Evolutionary conservation across 2,113 vertebrate genomes (phyloP).

Genomic region (Menura novaehollandiae): DNA sequence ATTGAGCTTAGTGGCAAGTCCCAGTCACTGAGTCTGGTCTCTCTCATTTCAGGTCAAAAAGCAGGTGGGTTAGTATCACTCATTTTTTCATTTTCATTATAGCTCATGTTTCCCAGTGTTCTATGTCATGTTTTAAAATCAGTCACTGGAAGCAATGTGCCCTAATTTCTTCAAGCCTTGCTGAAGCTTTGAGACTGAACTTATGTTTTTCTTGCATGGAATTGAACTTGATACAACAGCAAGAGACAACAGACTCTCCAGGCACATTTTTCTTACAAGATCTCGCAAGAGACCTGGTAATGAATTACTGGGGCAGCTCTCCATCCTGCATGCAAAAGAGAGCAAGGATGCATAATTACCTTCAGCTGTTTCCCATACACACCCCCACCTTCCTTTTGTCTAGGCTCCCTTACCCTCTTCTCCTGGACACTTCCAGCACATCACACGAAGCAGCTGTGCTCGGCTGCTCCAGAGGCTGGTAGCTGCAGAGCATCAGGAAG

Average conservation of each 20-base stretch:
- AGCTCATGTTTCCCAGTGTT: not conserved
- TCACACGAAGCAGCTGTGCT: not conserved
- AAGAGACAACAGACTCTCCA: not conserved
- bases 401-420: not conserved
- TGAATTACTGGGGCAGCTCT: not conserved
- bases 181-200: not conserved
- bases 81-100: not conserved
- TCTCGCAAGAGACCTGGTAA: not conserved
- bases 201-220: not conserved
- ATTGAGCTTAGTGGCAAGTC: not conserved
- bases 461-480: not conserved
- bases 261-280: not conserved
- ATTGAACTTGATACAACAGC: not conserved
- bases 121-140: slow-evolving; percentile 6
- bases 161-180: not conserved
- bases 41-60: not conserved
- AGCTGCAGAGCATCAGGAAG: not conserved
- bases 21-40: not conserved
- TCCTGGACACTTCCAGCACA: not conserved
- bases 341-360: not conserved
- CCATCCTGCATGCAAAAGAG: not conserved
- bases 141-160: slow-evolving; percentile 12
- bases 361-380: not conserved
- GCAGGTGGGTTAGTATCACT: not conserved
- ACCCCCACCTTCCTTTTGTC: not conserved